Conservation (phyloP, 2,113 vertebrate genomes). For the Pomatorhinus ruficollis region DNA sequence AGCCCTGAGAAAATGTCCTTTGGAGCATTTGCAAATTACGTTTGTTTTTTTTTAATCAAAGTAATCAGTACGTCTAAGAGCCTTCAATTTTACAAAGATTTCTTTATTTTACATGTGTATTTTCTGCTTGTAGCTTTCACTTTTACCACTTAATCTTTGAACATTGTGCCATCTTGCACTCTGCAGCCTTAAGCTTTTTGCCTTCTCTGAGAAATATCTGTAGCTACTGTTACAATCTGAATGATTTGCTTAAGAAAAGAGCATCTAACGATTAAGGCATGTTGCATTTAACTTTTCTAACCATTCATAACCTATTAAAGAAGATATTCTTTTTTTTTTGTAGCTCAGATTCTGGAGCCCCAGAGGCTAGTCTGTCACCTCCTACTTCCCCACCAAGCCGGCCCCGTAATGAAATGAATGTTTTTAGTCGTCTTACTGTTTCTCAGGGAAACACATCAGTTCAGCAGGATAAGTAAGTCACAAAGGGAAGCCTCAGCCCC, state of each 20-base stretch:
- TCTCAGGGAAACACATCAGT: conserved; percentile 77
- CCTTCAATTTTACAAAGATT: neutral
- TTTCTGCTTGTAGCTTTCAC: neutral
- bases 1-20: neutral
- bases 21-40: neutral
- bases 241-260: conserved; percentile 28
- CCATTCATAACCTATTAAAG: conserved; percentile 68
- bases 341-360: conserved; percentile 90
- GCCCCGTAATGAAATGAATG: conserved; percentile 83
- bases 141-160: neutral
- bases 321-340: conserved; percentile 79
- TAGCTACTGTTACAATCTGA: neutral
- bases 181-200: neutral
- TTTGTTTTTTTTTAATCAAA: neutral
- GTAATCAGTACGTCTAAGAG: neutral
- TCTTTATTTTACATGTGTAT: neutral
- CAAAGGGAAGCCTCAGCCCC: conserved; percentile 56
- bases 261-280: conserved; percentile 57
- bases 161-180: conserved; percentile 3
- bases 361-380: conserved; percentile 84
- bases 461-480: conserved; percentile 84
- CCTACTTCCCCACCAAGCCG: conserved; percentile 88
- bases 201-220: neutral
- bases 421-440: conserved; percentile 82
- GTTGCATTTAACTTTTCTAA: conserved; percentile 73